Evolutionary conservation across 2,888 invertebrate species (phyloP).

Genomic region (Sesamia inferens): DNA sequence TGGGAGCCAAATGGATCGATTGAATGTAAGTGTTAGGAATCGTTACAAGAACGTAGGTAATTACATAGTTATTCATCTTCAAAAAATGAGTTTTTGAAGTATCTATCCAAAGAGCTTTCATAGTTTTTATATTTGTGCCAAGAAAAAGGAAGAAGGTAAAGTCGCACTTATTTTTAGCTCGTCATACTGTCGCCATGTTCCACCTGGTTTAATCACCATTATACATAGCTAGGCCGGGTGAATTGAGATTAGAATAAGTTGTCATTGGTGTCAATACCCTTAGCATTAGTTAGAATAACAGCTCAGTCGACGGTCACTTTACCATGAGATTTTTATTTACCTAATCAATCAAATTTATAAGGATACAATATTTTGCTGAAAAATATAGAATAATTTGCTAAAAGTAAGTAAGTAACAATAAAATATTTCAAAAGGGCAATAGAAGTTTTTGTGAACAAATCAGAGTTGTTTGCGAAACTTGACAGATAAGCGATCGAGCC

Average conservation of each 20-base stretch:
- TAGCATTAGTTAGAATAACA: too few relatives aligned
- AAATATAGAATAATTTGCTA: background rate
- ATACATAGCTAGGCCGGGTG: background rate
- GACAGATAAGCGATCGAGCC: constrained; percentile 54
- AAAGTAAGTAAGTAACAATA: background rate
- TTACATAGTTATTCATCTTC: too few relatives aligned
- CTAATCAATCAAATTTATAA: background rate
- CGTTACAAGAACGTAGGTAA: background rate
- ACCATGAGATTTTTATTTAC: too few relatives aligned
- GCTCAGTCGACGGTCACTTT: too few relatives aligned
- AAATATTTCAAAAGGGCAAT: constrained; percentile 21
- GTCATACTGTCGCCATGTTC: background rate
- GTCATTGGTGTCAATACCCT: too few relatives aligned
- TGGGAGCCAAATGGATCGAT: too few relatives aligned
- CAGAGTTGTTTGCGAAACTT: constrained; percentile 61
- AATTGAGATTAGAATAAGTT: too few relatives aligned
- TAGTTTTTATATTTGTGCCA: background rate
- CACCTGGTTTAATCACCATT: background rate
- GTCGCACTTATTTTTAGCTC: background rate
- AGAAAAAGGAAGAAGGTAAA: background rate
- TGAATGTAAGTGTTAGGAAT: background rate
- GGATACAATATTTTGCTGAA: too few relatives aligned
- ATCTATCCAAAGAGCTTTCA: background rate
- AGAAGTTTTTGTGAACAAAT: constrained; percentile 50
- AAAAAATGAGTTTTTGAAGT: background rate